Percentiles rank a stretch among this genome's conserved stretches.
These are phyloP conservation scores for Saccostrea glomerata DNA, from an alignment of 1,140 invertebrate genomes.

Conservation along the genomic window DNA sequence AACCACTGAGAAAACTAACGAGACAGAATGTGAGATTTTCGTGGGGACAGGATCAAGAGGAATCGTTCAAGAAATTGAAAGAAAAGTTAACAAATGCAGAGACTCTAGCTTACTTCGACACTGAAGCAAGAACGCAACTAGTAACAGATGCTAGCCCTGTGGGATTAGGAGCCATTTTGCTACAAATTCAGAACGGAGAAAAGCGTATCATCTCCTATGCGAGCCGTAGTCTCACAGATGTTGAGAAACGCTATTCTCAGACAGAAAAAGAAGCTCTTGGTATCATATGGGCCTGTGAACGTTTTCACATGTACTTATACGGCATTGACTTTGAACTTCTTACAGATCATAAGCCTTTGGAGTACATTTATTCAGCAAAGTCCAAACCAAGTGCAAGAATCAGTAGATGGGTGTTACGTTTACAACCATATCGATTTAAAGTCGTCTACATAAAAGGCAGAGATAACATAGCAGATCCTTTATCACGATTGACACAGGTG, in stretches of 20 bases:
- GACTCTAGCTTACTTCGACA: too few species aligned
- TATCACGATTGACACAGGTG: too few species aligned
- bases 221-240: slow-evolving; percentile 52
- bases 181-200: slow-evolving; percentile 56
- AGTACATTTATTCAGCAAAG: slow-evolving; percentile 27
- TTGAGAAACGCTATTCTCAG: slow-evolving; percentile 67
- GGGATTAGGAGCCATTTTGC: slow-evolving; percentile 58
- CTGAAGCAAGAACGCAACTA: not conserved
- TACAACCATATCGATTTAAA: slow-evolving; percentile 59
- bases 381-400: slow-evolving; percentile 62
- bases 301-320: slow-evolving; percentile 77
- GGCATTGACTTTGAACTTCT: slow-evolving; percentile 73
- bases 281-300: slow-evolving; percentile 77
- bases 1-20: not conserved
- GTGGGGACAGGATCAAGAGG: not conserved
- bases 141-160: slow-evolving; percentile 40
- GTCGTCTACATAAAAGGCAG: too few species aligned
- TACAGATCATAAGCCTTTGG: slow-evolving; percentile 45
- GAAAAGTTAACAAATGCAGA: slow-evolving; percentile 18
- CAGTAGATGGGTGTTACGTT: slow-evolving; percentile 62
- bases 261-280: slow-evolving; percentile 62
- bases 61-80: slow-evolving; percentile 6
- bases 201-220: slow-evolving; percentile 60
- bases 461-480: too few species aligned
- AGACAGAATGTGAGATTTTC: too few species aligned